Evolutionary conservation across 2,113 vertebrate genomes (phyloP).

Genomic region (Leptobrachium leishanense): DNA sequence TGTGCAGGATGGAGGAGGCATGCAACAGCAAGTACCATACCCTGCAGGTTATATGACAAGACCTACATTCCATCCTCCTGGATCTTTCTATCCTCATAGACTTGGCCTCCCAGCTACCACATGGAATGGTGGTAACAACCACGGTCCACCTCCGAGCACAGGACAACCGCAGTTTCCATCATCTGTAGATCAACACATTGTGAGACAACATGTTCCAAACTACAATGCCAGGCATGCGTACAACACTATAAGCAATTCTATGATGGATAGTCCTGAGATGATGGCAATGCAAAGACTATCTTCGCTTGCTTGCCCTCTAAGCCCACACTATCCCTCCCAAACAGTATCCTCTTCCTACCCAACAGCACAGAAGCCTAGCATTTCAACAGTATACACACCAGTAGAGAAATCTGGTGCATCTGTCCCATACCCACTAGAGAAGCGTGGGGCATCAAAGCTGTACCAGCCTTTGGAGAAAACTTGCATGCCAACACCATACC

Average conservation of each 20-base stretch:
- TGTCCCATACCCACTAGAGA: not conserved
- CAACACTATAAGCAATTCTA: conserved; percentile 76
- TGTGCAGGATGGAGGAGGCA: conserved; percentile 72
- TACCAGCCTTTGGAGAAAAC: conserved; percentile 62
- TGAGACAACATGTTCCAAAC: conserved; percentile 67
- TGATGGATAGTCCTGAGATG: conserved; percentile 99
- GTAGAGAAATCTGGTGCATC: not conserved
- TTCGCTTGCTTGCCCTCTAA: conserved; percentile 82
- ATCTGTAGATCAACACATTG: conserved; percentile 70
- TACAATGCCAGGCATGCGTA: not conserved
- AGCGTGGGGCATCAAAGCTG: conserved; percentile 52
- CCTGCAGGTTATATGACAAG: conserved; percentile 66
- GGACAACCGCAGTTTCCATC: conserved; percentile 65
- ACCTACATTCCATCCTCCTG: not conserved
- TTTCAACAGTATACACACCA: conserved; percentile 56
- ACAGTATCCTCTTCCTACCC: conserved; percentile 65
- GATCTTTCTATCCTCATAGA: conserved; percentile 63
- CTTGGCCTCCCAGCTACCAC: conserved; percentile 67
- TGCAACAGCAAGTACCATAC: conserved; percentile 74
- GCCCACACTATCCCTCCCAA: conserved; percentile 69
- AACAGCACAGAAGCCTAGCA: conserved; percentile 56
- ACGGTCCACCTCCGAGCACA: conserved; percentile 56
- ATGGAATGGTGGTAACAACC: conserved; percentile 73
- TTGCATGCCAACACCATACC: conserved; percentile 56
- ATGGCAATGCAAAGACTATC: conserved; percentile 96